Conservation (phyloP, 2,797 vertebrate genomes). For the Pempheris klunzingeri region DNA sequence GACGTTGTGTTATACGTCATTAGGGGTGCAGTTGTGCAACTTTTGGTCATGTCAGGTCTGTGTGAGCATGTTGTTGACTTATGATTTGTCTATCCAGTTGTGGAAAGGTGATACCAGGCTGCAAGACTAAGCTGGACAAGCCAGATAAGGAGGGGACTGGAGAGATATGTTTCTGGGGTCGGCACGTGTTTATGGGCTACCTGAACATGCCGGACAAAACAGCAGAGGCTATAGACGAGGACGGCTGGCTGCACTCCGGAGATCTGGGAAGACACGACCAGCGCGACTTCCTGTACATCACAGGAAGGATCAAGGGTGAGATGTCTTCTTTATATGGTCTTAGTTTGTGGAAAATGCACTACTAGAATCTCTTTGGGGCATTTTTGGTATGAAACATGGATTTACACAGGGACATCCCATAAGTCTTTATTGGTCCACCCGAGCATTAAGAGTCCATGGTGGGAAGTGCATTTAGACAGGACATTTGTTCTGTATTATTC, state of each 20-base stretch:
- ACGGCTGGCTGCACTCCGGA: slow-evolving; percentile 89
- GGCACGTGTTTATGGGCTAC: slow-evolving; percentile 89
- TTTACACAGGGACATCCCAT: background rate
- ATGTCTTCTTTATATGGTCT: background rate
- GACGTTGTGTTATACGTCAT: too few relatives aligned
- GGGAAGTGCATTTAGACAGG: too few relatives aligned
- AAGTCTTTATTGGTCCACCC: background rate
- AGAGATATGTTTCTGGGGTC: slow-evolving; percentile 88
- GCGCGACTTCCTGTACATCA: slow-evolving; percentile 83
- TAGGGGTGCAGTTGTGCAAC: background rate
- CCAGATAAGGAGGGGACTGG: slow-evolving; percentile 81
- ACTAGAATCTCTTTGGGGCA: background rate
- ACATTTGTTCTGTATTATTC: background rate
- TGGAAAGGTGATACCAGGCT: slow-evolving; percentile 83
- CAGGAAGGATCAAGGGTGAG: slow-evolving; percentile 88
- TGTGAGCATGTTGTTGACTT: background rate
- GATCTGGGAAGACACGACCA: slow-evolving; percentile 83
- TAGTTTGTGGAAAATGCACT: background rate
- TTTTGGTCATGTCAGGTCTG: background rate
- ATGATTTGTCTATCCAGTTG: slow-evolving; percentile 75
- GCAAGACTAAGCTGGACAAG: slow-evolving; percentile 83
- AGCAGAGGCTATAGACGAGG: slow-evolving; percentile 79
- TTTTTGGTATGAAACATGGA: background rate
- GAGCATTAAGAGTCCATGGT: too few relatives aligned
- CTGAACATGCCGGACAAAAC: slow-evolving; percentile 84